These are phyloP conservation scores for Lobophora halterata DNA, from an alignment of 2,888 invertebrate genomes.

Conservation along the genomic window DNA sequence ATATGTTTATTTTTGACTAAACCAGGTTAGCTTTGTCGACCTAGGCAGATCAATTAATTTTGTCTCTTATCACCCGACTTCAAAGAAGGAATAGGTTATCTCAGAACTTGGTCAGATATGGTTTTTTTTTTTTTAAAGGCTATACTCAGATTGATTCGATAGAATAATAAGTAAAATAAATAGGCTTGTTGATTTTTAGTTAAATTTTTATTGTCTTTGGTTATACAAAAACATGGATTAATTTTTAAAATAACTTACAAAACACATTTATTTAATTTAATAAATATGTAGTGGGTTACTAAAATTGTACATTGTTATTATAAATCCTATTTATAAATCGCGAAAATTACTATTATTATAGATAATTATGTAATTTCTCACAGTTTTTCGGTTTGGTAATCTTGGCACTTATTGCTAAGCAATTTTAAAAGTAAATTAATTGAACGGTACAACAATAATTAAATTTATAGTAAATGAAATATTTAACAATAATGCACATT, in stretches of 20 bases:
- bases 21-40: no score
- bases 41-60: no score
- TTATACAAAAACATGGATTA: constrained; percentile 81
- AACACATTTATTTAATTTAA: constrained; percentile 71
- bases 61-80: no score
- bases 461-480: no score
- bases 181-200: constrained; percentile 59
- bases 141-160: background rate
- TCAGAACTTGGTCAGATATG: no score
- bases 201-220: constrained; percentile 82
- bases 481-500: no score
- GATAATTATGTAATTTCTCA: constrained; percentile 21
- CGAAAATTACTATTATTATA: constrained; percentile 33
- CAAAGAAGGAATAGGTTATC: no score
- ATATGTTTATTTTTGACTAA: no score
- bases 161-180: constrained; percentile 36
- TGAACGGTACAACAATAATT: no score
- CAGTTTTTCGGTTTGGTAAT: background rate
- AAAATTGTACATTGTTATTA: constrained; percentile 75
- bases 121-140: no score
- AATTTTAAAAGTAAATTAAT: no score
- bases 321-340: constrained; percentile 43
- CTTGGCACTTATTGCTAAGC: constrained; percentile 17
- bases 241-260: constrained; percentile 80
- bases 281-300: constrained; percentile 70